Evolutionary conservation across 2,113 vertebrate species (phyloP).

Genomic region (Empidonax traillii): DNA sequence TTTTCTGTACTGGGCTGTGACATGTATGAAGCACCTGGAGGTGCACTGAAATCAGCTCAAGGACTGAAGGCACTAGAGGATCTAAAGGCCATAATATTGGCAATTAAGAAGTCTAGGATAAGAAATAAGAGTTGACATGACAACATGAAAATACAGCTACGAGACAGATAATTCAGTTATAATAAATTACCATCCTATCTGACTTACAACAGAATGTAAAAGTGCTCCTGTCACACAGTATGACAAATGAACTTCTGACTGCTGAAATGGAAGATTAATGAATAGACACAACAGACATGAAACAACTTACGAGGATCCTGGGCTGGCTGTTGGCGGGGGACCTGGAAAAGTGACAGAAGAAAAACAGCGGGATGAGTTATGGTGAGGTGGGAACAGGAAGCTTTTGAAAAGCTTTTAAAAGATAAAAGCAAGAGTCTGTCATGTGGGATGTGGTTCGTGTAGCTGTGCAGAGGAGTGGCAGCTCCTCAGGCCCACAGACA

Average conservation of each 20-base stretch:
- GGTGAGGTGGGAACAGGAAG: neutral
- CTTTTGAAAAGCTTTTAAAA: constrained; percentile 41
- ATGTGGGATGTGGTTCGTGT: neutral
- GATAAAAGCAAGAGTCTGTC: constrained; percentile 35
- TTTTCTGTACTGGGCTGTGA: neutral
- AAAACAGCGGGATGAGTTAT: constrained; percentile 55
- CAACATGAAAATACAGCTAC: neutral
- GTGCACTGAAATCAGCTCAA: neutral
- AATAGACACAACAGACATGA: constrained; percentile 6
- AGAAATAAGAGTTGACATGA: constrained; percentile 12
- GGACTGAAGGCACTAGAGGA: constrained; percentile 1
- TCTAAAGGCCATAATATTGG: neutral
- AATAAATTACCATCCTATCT: constrained; percentile 14
- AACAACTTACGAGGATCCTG: constrained; percentile 92
- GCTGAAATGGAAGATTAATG: constrained; percentile 37
- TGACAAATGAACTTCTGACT: constrained; percentile 51
- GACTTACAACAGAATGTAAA: neutral
- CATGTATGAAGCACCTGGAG: neutral
- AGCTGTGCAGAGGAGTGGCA: neutral
- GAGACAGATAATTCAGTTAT: neutral
- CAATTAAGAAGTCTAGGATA: constrained; percentile 11
- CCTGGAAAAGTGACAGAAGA: constrained; percentile 80
- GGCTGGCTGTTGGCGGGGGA: constrained; percentile 88
- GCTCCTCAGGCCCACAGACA: neutral
- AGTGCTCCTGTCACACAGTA: neutral